These are phyloP conservation scores for Ophiodon elongatus DNA, from an alignment of 2,113 vertebrate genomes.

Conservation along the genomic window DNA sequence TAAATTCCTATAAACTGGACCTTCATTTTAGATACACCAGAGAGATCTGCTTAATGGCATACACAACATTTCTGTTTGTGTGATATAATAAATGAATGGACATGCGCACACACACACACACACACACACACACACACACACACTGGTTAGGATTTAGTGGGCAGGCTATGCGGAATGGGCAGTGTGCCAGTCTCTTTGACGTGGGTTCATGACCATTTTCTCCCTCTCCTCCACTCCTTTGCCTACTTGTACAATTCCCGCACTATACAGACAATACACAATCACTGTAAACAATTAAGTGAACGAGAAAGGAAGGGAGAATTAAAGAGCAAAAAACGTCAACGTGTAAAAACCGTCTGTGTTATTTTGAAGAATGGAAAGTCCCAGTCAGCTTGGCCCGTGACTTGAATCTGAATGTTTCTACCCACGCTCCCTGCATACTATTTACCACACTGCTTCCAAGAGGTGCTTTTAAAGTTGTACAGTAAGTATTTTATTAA, in stretches of 20 bases:
- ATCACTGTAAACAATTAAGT: slow-evolving; percentile 13
- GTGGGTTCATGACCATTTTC: slow-evolving; percentile 7
- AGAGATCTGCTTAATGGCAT: not conserved
- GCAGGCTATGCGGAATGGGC: slow-evolving; percentile 41
- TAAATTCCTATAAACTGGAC: not conserved
- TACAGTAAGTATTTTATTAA: slow-evolving; percentile 6
- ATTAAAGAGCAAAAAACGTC: slow-evolving; percentile 11
- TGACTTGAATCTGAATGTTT: slow-evolving; percentile 72
- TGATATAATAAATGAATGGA: slow-evolving; percentile 10
- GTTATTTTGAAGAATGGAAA: slow-evolving; percentile 58
- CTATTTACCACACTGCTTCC: slow-evolving; percentile 47
- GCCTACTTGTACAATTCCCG: slow-evolving; percentile 1
- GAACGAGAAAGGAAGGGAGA: not conserved
- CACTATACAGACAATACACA: slow-evolving; percentile 12
- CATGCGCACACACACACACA: slow-evolving; percentile 14
- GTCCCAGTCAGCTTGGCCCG: slow-evolving; percentile 44
- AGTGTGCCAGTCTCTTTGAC: slow-evolving; percentile 45
- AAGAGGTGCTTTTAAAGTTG: not conserved
- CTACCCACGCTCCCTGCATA: slow-evolving; percentile 64
- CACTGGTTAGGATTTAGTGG: slow-evolving; percentile 44
- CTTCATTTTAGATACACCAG: not conserved
- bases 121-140: slow-evolving; percentile 27
- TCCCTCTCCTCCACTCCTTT: slow-evolving; percentile 3
- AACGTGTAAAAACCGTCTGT: slow-evolving; percentile 12
- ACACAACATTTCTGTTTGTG: not conserved